Conservation (phyloP, 2,888 invertebrate species). For the Hydraecia micacea region DNA sequence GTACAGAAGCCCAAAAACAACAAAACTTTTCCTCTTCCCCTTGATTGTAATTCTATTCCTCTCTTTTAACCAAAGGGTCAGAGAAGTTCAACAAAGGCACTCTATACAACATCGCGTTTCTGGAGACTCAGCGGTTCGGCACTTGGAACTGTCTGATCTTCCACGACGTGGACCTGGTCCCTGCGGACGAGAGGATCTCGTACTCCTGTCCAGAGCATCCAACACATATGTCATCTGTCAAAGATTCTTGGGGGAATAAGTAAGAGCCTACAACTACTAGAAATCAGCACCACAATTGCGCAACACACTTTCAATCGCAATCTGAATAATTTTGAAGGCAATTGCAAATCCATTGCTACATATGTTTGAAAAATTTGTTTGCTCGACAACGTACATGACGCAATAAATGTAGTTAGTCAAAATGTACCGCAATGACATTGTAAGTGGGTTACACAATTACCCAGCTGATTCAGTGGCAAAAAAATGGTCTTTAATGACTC, state of each 20-base stretch:
- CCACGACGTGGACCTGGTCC: conserved; percentile 57
- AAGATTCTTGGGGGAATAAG: conserved; percentile 2
- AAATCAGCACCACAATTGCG: background rate
- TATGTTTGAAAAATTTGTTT: background rate
- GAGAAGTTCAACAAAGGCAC: conserved; percentile 60
- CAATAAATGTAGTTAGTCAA: background rate
- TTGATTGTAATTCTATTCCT: background rate
- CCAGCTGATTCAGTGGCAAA: too few species aligned
- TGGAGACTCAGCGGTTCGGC: conserved; percentile 60
- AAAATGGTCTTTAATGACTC: too few species aligned
- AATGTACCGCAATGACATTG: background rate
- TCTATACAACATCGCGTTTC: conserved; percentile 54
- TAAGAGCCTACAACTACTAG: background rate
- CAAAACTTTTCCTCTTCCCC: too few species aligned
- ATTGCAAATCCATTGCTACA: background rate
- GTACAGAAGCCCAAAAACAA: background rate
- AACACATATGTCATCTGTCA: conserved; percentile 33
- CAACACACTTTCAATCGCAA: too few species aligned
- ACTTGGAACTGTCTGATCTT: conserved; percentile 56
- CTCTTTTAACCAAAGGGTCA: conserved; percentile 29
- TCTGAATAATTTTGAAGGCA: background rate
- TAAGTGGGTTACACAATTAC: too few species aligned
- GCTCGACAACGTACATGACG: background rate
- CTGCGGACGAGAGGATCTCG: conserved; percentile 50
- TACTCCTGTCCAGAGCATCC: conserved; percentile 50